Evolutionary conservation across 2,888 invertebrate species (phyloP), one percentile per base, ranked within the genome.

Genomic region (Cetonia aurata): DNA sequence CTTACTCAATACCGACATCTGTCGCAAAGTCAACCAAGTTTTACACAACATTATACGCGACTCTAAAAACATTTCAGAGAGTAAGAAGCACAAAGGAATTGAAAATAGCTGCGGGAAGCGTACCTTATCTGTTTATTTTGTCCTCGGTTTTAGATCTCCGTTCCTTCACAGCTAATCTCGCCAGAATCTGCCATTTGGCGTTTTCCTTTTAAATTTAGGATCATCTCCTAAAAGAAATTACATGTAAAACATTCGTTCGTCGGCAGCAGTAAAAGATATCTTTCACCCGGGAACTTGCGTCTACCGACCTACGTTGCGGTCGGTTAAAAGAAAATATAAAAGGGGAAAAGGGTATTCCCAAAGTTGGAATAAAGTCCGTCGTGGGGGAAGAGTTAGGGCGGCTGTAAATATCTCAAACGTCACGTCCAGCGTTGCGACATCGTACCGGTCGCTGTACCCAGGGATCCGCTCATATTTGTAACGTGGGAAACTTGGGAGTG

Each of bases 331-430:
- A 31, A 53, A 31, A 53, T n/a, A 3, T 1, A 10, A 10, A n/a
- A 8, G n/a, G 13, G 9, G 33, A 48, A 48, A 62, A 33, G 48
- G 62, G 48, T 62, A 62, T 80, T 78, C 79, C 77, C 77, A 76
- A 79, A 80, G 77, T 80, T 76, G 79, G 76, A 80, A 80, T 80
- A 79, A 80, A 80, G 80, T 80, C 78, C 75, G 69, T 75, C 78
- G 77, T 79, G 78, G 37, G 79, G 79, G 78, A 70, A 69, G 73
- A 73, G 73, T 80, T 80, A 80, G 78, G 75, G 78, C 78, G 74
- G 31, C 77, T 74, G 79, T 82, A 82, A 82, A 82, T 82, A 80
- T 81, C 79, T 81, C 82, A 82, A 73, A 70, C 78, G 81, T 80
- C 82, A 80, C 73, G 80, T 79, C 78, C 81, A 81, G 80, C 76